Conservation (phyloP, 2,797 vertebrate genomes). For the Poeciliopsis paucimaculata region DNA sequence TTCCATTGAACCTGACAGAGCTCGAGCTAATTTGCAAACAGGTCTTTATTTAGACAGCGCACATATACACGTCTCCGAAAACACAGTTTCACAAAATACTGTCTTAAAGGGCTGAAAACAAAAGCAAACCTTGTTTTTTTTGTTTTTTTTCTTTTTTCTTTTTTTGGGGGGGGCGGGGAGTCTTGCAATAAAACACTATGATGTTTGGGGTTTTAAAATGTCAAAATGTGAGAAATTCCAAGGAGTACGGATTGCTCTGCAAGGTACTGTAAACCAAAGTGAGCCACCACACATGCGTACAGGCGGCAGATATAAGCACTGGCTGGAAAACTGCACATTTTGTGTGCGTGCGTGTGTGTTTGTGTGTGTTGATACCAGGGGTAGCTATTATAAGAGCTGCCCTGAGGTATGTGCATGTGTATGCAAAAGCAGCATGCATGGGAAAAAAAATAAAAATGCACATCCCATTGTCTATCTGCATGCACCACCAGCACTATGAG, state of each 20-base stretch:
- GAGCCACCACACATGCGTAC: background rate
- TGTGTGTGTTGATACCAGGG: slow-evolving; percentile 25
- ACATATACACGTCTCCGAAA: background rate
- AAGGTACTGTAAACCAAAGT: background rate
- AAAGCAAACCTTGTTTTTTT: background rate
- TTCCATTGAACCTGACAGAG: background rate
- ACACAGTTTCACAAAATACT: background rate
- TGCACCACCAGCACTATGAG: slow-evolving; percentile 13
- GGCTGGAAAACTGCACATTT: slow-evolving; percentile 23
- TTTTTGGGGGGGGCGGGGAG: no score
- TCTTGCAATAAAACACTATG: background rate
- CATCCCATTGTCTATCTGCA: slow-evolving; percentile 30
- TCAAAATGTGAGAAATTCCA: background rate
- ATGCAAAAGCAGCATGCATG: slow-evolving; percentile 32
- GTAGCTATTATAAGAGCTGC: slow-evolving; percentile 59
- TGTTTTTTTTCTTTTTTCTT: background rate
- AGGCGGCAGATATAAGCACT: background rate
- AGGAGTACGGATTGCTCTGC: background rate
- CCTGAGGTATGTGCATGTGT: slow-evolving; percentile 44
- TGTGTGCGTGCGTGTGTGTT: background rate
- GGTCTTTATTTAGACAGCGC: background rate
- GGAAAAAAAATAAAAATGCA: slow-evolving; percentile 22
- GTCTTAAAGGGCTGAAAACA: background rate
- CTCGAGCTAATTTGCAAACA: background rate
- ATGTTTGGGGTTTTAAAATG: background rate